Conservation (phyloP, 2,797 vertebrate genomes). For the Limosa lapponica region DNA sequence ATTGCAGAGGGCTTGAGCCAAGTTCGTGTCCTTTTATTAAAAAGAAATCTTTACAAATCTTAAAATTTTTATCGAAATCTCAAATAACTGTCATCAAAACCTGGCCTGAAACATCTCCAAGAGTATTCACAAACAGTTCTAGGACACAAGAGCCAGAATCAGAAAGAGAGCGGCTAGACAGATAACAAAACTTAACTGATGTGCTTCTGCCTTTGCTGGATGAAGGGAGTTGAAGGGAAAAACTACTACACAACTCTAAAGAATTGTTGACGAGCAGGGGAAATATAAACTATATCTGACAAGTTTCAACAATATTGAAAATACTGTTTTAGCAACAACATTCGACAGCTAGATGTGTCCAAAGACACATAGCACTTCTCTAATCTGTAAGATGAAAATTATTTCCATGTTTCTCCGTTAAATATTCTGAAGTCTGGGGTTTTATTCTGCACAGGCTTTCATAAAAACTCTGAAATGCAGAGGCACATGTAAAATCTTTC, state of each 20-base stretch:
- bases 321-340: neutral
- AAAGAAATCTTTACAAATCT: neutral
- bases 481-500: neutral
- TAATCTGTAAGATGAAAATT: neutral
- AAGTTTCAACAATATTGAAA: neutral
- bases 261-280: neutral
- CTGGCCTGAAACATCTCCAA: neutral
- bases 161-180: neutral
- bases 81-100: neutral
- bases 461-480: neutral
- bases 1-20: neutral
- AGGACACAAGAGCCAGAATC: neutral
- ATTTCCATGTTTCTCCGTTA: neutral
- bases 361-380: neutral
- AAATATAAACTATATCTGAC: neutral
- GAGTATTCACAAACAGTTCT: neutral
- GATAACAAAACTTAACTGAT: neutral
- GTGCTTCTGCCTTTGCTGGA: neutral
- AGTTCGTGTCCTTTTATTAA: neutral
- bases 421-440: neutral
- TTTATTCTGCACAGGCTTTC: neutral
- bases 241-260: neutral
- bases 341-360: neutral
- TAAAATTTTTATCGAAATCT: neutral
- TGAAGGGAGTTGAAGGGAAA: neutral